A percentile compares a stretch with the other conserved stretches of the same genome.
Conservation (phyloP, 1,140 invertebrate species). For the Pseudobourletiella spinata region DNA sequence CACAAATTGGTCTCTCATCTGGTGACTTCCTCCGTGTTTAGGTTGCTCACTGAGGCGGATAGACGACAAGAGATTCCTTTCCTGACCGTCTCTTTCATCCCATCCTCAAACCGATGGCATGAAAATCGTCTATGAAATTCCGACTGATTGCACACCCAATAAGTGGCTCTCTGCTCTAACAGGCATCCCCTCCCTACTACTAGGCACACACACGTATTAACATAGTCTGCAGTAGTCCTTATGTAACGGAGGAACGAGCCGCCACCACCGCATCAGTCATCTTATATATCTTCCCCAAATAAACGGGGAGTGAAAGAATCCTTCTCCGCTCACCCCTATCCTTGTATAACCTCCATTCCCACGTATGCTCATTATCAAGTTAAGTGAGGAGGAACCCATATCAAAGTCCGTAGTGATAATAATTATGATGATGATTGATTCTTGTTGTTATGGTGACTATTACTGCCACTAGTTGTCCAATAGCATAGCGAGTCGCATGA, state of each 20-base stretch:
- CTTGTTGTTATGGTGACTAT: too few species aligned
- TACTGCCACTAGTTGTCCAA: too few species aligned
- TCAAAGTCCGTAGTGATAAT: too few species aligned
- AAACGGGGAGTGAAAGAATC: too few species aligned
- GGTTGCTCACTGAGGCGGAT: conserved; percentile 27
- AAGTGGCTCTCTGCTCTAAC: conserved; percentile 5
- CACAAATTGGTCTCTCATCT: conserved; percentile 34
- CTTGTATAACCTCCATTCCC: too few species aligned
- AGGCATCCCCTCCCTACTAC: background rate
- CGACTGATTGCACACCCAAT: conserved; percentile 28
- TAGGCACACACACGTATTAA: too few species aligned
- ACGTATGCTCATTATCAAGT: too few species aligned
- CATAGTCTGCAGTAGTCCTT: background rate
- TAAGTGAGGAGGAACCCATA: too few species aligned
- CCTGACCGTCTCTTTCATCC: conserved; percentile 28
- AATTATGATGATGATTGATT: too few species aligned
- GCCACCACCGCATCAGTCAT: background rate
- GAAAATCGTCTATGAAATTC: conserved; percentile 28
- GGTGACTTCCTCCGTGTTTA: conserved; percentile 31
- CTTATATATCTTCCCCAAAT: background rate
- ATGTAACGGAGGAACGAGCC: background rate
- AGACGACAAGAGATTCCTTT: conserved; percentile 32
- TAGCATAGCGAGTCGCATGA: too few species aligned
- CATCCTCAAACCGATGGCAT: conserved; percentile 23
- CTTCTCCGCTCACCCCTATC: too few species aligned